A percentile compares a stretch with the other conserved stretches of the same genome.
Conservation (phyloP, 1,140 invertebrate species). For the Acyrthosiphon pisum region DNA sequence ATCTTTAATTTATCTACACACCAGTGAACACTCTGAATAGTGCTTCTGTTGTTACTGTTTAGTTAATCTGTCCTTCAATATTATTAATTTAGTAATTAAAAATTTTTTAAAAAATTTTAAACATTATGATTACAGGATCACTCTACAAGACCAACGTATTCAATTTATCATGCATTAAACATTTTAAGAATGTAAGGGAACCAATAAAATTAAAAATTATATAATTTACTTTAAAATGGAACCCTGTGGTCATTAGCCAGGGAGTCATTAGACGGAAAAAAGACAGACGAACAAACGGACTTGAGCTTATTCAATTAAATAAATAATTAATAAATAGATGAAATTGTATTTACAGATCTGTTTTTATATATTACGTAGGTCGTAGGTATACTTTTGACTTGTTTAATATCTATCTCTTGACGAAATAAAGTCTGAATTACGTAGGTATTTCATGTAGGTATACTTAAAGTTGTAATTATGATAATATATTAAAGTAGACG, state of each 20-base stretch:
- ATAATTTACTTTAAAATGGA: neutral
- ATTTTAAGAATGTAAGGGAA: neutral
- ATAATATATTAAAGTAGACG: too few species aligned
- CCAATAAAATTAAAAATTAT: neutral
- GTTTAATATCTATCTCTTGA: too few species aligned
- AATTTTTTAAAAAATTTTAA: neutral
- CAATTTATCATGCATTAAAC: neutral
- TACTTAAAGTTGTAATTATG: too few species aligned
- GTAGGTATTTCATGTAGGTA: too few species aligned
- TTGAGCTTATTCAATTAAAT: neutral
- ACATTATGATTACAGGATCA: neutral
- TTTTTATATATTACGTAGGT: too few species aligned
- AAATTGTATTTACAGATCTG: too few species aligned
- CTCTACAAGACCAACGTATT: neutral
- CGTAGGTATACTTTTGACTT: too few species aligned
- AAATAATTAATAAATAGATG: neutral
- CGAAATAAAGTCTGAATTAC: too few species aligned
- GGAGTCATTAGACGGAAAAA: neutral
- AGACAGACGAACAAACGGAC: too few species aligned
- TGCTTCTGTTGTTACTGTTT: neutral
- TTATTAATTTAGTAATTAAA: neutral
- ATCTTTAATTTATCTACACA: constrained; percentile 26
- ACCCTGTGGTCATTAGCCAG: too few species aligned
- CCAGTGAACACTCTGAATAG: neutral
- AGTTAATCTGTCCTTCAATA: constrained; percentile 5